Percentiles rank a stretch among this genome's conserved stretches.
phyloP scores from a whole-genome alignment of 2,113 vertebrate genomes.

The Rousettus leschenaultii region DNA sequence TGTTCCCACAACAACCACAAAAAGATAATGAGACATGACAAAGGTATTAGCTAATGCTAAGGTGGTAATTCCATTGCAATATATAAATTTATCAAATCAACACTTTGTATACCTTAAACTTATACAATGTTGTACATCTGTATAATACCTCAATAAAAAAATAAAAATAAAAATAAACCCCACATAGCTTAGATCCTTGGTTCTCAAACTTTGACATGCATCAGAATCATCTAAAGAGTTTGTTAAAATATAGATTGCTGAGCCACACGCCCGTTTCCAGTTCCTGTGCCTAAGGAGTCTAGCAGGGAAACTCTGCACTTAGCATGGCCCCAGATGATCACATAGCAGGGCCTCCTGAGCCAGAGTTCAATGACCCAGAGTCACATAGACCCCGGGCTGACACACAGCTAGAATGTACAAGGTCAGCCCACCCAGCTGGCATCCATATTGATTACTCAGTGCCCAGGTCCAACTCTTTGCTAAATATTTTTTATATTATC shows the following conservation, averaged over 20 bases:
- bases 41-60: neutral
- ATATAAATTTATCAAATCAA: neutral
- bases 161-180: no score
- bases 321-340: fast-evolving
- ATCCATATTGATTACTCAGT: neutral
- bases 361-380: neutral
- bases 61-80: neutral
- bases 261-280: no score
- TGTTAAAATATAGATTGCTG: neutral
- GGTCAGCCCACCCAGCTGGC: neutral
- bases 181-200: neutral
- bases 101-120: neutral
- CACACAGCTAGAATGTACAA: fast-evolving
- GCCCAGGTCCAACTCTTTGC: neutral
- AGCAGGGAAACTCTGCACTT: neutral
- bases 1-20: neutral
- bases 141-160: neutral
- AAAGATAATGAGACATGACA: neutral
- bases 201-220: neutral
- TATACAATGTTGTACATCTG: neutral
- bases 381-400: neutral
- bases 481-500: neutral
- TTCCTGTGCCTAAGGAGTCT: neutral
- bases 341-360: neutral
- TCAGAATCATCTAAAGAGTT: neutral